These are phyloP conservation scores for Saimiri boliviensis DNA, from an alignment of 2,113 vertebrate genomes.

Conservation along the genomic window DNA sequence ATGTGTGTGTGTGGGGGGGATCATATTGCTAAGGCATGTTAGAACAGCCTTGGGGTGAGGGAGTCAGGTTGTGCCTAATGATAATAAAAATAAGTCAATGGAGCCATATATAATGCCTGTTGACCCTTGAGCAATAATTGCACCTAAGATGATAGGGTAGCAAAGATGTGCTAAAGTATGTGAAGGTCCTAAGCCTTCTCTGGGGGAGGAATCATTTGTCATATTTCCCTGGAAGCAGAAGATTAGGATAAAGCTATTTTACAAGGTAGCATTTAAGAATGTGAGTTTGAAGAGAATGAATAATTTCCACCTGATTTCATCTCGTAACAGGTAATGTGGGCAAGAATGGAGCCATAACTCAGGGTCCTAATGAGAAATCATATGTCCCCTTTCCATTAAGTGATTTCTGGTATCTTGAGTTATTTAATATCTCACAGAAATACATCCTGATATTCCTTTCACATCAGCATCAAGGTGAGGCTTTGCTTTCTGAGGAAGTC, in stretches of 20 bases:
- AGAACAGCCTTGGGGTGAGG: not conserved
- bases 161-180: not conserved
- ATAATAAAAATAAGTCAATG: not conserved
- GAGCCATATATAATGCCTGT: not conserved
- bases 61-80: not conserved
- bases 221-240: not conserved
- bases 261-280: slow-evolving; percentile 14
- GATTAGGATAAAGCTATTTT: not conserved
- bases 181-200: not conserved
- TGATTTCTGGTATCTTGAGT: slow-evolving; percentile 19
- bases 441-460: not conserved
- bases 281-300: slow-evolving; percentile 45
- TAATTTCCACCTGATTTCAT: slow-evolving; percentile 61
- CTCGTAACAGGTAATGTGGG: slow-evolving; percentile 25
- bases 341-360: slow-evolving; percentile 28
- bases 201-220: not conserved
- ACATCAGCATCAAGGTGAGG: not conserved
- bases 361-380: slow-evolving; percentile 34
- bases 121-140: not conserved
- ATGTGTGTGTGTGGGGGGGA: rapidly evolving
- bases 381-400: slow-evolving; percentile 22
- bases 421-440: slow-evolving; percentile 38
- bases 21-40: not conserved
- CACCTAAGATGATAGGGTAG: not conserved
- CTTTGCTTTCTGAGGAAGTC: slow-evolving; percentile 8